A percentile compares a stretch with the other conserved stretches of the same genome.
Evolutionary conservation across 2,797 vertebrate species (phyloP).

Genomic region (Triplophysa bombifrons): DNA sequence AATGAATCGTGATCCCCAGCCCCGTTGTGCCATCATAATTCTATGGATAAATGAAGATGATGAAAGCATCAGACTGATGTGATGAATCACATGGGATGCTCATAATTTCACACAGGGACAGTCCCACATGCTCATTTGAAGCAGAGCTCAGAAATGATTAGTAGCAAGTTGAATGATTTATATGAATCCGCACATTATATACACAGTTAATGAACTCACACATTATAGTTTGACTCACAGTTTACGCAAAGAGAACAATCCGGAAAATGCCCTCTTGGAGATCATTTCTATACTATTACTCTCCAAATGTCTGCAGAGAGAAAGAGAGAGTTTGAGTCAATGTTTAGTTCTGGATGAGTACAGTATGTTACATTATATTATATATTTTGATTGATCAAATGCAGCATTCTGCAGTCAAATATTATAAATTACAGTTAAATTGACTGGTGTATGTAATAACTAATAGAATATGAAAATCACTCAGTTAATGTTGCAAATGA

Average conservation of each 20-base stretch:
- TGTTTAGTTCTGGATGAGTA: too few species aligned
- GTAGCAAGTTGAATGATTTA: neutral
- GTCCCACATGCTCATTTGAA: neutral
- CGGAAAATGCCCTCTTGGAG: constrained; percentile 63
- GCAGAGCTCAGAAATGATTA: neutral
- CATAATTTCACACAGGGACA: neutral
- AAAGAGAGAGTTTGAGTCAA: too few species aligned
- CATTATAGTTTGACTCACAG: constrained; percentile 61
- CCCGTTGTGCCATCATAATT: constrained; percentile 5
- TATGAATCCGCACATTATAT: neutral
- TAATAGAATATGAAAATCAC: too few species aligned
- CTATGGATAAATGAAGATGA: constrained; percentile 13
- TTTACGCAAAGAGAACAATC: constrained; percentile 66
- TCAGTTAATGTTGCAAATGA: too few species aligned
- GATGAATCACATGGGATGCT: neutral
- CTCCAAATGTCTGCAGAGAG: constrained; percentile 66
- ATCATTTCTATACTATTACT: constrained; percentile 65
- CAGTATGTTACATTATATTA: too few species aligned
- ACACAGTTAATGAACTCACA: neutral
- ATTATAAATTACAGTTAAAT: too few species aligned
- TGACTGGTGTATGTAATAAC: too few species aligned
- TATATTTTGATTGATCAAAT: neutral
- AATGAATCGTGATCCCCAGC: neutral
- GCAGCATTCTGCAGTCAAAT: neutral
- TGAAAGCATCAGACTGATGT: constrained; percentile 18